Evolutionary conservation across 1,140 invertebrate species (phyloP), one percentile per base, ranked within the genome.

Genomic region (Choristoneura fumiferana): DNA sequence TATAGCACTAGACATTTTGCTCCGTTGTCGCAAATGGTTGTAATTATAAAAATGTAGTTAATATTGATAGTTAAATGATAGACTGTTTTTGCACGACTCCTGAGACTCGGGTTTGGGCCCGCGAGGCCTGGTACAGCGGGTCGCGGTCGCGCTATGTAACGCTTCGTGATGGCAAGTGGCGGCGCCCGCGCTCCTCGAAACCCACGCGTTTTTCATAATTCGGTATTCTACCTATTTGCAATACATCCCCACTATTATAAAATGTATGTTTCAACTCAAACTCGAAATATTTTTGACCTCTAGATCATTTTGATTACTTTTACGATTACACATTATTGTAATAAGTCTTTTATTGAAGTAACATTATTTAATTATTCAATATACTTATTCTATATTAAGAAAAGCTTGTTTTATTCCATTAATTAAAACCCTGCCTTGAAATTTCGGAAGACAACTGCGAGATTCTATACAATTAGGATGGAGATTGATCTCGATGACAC

Each of bases 321-420:
- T 84, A 88, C 75, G 69, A 76, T 81, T 84, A 84, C 83, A 86
- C 78, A 72, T 74, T 29, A 49, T 49, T 49, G 68, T 64, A 69
- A 62, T 85, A 88, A 85, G 82, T 83, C 81, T 84, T 84, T 84
- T 85, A 86, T 88, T 88, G 79, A 88, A 84, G 74, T 87, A 86
- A 88, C 78, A 81, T 88, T 86, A 88, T 88, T 88, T 88, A 87
- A 86, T 83, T 86, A 88, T 88, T 85, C 83, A 88, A 86, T 88
- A 88, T 88, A 88, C 85, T 88, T 88, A 88, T 88, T 87, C 83
- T 86, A 86, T 85, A 88, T 78, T 85, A 86, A 86, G 75, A 84
- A 40, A 58, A 36, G 14, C 69, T 60, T 73, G 76, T 87, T 83
- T 87, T 75, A 84, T 87, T 87, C 79, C 38, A 57, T 45, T 12